Evolutionary conservation across 2,888 invertebrate species (phyloP).

Genomic region (Cinara cedri): DNA sequence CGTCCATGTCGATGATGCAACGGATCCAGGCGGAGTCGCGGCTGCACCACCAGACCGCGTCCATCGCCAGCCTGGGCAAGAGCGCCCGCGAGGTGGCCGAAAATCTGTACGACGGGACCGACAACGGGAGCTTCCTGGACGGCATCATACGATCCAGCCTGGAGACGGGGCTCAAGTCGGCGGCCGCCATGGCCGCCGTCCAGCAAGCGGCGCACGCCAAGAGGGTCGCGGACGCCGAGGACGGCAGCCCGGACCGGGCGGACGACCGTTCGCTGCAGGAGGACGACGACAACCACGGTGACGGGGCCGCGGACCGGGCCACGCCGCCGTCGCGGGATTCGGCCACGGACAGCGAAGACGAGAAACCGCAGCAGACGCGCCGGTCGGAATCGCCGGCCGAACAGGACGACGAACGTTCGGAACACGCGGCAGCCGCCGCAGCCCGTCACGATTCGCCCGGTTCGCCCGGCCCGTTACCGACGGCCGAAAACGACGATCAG

Average conservation of each 20-base stretch:
- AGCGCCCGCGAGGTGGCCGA: constrained; percentile 70
- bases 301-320: neutral
- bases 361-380: neutral
- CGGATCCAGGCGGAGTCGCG: constrained; percentile 33
- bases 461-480: neutral
- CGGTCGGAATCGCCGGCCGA: neutral
- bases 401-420: neutral
- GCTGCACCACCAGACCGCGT: constrained; percentile 59
- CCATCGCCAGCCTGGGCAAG: constrained; percentile 61
- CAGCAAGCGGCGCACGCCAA: neutral
- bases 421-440: neutral
- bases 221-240: neutral
- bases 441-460: neutral
- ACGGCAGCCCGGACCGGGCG: neutral
- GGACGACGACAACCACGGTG: neutral
- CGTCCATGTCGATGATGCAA: constrained; percentile 57
- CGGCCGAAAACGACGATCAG: constrained; percentile 11
- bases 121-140: constrained; percentile 80
- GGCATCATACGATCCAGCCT: constrained; percentile 83
- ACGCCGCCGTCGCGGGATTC: neutral
- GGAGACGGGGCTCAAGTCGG: constrained; percentile 69
- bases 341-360: constrained; percentile 29
- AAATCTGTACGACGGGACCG: constrained; percentile 70
- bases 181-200: neutral
- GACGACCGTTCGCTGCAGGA: neutral